phyloP scores from a whole-genome alignment of 1,140 invertebrate species.

The Ceratosolen fusciceps region DNA sequence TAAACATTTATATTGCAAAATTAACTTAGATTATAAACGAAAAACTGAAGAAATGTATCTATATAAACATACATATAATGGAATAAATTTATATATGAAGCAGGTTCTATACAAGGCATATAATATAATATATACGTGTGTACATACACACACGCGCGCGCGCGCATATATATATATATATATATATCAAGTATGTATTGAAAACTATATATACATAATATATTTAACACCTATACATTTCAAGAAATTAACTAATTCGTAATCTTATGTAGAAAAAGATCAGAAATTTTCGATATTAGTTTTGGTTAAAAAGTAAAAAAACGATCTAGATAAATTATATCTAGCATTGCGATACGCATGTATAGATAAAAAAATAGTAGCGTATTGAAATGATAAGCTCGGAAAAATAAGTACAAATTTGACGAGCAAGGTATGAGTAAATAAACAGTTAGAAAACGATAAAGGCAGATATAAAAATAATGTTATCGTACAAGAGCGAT shows the following conservation, averaged over 20 bases:
- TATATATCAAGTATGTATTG: slow-evolving; percentile 46
- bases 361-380: slow-evolving; percentile 56
- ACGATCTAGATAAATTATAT: slow-evolving; percentile 56
- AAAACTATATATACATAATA: slow-evolving; percentile 43
- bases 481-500: slow-evolving; percentile 68
- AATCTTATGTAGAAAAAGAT: slow-evolving; percentile 46
- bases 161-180: slow-evolving; percentile 38
- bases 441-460: slow-evolving; percentile 60
- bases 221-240: slow-evolving; percentile 46
- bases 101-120: no score
- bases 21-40: no score
- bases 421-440: slow-evolving; percentile 70
- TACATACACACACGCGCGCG: neutral
- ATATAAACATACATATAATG: no score
- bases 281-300: slow-evolving; percentile 50
- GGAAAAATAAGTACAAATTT: slow-evolving; percentile 65
- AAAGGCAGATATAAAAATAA: slow-evolving; percentile 57
- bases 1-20: no score
- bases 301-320: slow-evolving; percentile 38
- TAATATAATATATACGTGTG: slow-evolving; percentile 4
- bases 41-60: no score
- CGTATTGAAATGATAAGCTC: slow-evolving; percentile 62
- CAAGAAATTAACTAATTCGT: slow-evolving; percentile 47
- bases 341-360: slow-evolving; percentile 53
- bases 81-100: no score